Base-by-base conservation (phyloP, 1,140 invertebrate species). In the Halesus radiatus region DNA sequence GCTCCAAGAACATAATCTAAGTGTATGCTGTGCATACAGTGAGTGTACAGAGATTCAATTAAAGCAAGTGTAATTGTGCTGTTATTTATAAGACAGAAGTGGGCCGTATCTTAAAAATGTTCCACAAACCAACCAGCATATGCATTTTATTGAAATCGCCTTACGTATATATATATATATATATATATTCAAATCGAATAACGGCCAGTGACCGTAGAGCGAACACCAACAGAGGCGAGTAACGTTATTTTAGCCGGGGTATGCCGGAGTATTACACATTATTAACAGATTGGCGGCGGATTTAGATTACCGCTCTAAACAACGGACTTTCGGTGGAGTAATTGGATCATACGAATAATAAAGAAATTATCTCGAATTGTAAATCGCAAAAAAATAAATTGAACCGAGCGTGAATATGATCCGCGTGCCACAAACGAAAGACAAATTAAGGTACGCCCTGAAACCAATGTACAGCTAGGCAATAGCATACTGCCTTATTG, bases 161-260 rank as follows among this genome's bases (percentile, higher is more conserved):
- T 50, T n/a, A 50, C 75, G n/a, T n/a, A n/a, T n/a, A n/a, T n/a
- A n/a, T n/a, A n/a, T n/a, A n/a, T n/a, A n/a, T n/a, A n/a, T n/a
- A n/a, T n/a, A 52, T 66, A 64, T 76, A 76, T 76, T 76, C 18
- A 66, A 76, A 76, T 76, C 26, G 58, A 76, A 58, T 76, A 76
- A 76, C 75, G 75, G 75, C 56, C 20, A 76, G 8, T 26, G 53
- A 72, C 68, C 54, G 53, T 68, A 50, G 32, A 20, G 15, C 23
- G 29, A 8, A 53, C n/a, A 45, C 37, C 37, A 13, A 13, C 32
- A 72, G 52, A 74, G 72, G 72, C 18, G 72, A 52, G 58, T 76
- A 76, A 64, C 60, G 75, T 50, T 64, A 58, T 58, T 58, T 60
- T 26, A 29, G 5, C 18, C 23, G 23, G 20, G 20, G 60, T 20